These are phyloP conservation scores for Halichoeres trimaculatus DNA, from an alignment of 2,113 vertebrate genomes.

Conservation along the genomic window DNA sequence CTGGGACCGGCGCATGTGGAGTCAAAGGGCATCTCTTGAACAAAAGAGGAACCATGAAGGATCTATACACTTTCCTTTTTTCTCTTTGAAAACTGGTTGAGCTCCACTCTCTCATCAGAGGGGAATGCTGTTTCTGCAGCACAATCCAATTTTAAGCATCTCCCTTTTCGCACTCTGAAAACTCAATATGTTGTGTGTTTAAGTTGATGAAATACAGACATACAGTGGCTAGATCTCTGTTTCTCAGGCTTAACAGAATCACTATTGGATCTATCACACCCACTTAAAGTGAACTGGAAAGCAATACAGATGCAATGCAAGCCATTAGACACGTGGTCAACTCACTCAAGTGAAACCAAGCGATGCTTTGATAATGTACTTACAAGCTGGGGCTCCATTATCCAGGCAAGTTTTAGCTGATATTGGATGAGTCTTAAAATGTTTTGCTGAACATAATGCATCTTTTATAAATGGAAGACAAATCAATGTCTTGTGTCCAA, in stretches of 20 bases:
- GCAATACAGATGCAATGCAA: conserved; percentile 84
- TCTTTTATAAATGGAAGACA: conserved; percentile 66
- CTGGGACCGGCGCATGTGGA: conserved; percentile 24
- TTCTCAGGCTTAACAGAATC: conserved; percentile 81
- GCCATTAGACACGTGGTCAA: conserved; percentile 76
- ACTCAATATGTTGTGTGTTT: conserved; percentile 46
- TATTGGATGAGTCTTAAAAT: conserved; percentile 52
- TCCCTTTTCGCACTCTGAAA: conserved; percentile 47
- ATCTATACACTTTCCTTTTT: conserved; percentile 38
- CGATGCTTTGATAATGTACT: conserved; percentile 55
- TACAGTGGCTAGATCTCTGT: conserved; percentile 66
- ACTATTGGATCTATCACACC: conserved; percentile 60
- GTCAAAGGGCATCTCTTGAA: conserved; percentile 39
- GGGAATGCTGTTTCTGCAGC: conserved; percentile 57
- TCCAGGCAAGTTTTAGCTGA: conserved; percentile 37
- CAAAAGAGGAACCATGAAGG: conserved; percentile 31
- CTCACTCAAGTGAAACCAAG: conserved; percentile 55
- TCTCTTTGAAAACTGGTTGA: conserved; percentile 50
- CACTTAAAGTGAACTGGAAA: conserved; percentile 73
- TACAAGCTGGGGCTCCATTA: conserved; percentile 52
- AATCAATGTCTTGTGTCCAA: conserved; percentile 62
- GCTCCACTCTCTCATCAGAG: conserved; percentile 29
- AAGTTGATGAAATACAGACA: conserved; percentile 44
- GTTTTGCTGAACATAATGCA: conserved; percentile 63
- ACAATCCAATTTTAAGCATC: conserved; percentile 59